Evolutionary conservation across 1,140 invertebrate genomes (phyloP), one percentile per base, ranked within the genome.

Genomic region (Hylaeus anthracinus): DNA sequence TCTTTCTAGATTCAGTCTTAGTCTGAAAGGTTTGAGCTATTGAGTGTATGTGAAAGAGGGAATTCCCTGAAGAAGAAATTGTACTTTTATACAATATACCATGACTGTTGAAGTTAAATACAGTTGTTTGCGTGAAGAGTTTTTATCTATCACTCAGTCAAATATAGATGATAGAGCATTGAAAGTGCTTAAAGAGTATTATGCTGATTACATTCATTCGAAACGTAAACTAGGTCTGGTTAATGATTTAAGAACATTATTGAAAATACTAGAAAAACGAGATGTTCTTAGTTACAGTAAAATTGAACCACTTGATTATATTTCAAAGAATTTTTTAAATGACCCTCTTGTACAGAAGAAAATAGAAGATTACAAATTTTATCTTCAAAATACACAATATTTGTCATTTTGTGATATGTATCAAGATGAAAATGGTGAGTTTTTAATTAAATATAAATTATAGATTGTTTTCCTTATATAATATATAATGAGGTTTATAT

Each of bases 221-320:
- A 81, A 65, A 51, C 86, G 91, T 3, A 80, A 70, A 61, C 67
- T 81, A 1, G 89, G 90, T 41, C 69, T 79, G 1, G 89, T 92
- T 41, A 86, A 82, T 10, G 64, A 89, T 69, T 56, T 93, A 5
- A 79, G 78, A 15, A 66, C 45, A 37, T 86, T 93, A 48, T 56
- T 93, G 48, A 86, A 82, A 69, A 56, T 90, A 6, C 74, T 93
- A 5, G 91, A 93, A 80, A 92, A 92, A 76, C 81, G 91, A 5
- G 79, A 84, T 64, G 48, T 80, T 66, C 48, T 93, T 9, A 80
- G 73, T 37, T 90, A 69, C 63, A 39, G 85, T 39, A 80, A 90
- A 63, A 86, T 93, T 9, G 71, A 76, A 37, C 85, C 84, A 5
- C 78, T 93, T 39, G 76, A 82, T 60, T 10, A 78, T 48, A 92